These are phyloP conservation scores for Stichopus horrens DNA, from an alignment of 53 echinoderm and acorn worm species.

Conservation along the genomic window DNA sequence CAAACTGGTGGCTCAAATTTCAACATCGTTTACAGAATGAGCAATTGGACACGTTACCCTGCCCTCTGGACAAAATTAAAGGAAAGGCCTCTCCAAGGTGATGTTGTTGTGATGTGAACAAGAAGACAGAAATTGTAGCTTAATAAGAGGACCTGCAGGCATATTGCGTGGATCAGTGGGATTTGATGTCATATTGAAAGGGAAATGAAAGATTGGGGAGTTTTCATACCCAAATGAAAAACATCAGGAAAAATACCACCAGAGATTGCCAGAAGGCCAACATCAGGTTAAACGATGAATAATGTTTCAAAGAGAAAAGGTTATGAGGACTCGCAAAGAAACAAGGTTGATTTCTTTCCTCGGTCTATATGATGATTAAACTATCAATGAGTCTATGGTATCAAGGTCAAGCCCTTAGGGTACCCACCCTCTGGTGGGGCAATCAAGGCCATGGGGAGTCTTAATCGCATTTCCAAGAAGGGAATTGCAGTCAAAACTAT, in stretches of 20 bases:
- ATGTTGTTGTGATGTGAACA: conserved; percentile 35
- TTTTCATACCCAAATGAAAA: conserved; percentile 18
- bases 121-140: conserved; percentile 43
- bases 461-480: conserved; percentile 28
- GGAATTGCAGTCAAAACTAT: neutral
- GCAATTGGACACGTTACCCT: conserved; percentile 43
- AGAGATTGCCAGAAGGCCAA: conserved; percentile 34
- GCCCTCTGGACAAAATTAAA: conserved; percentile 43
- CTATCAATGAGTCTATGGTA: neutral
- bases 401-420: neutral
- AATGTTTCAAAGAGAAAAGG: conserved; percentile 12
- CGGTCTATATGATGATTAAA: neutral
- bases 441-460: neutral
- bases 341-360: conserved; percentile 10
- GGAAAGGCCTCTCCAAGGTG: conserved; percentile 45
- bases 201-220: conserved; percentile 33
- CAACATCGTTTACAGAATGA: conserved; percentile 38
- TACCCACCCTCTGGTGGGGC: neutral
- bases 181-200: conserved; percentile 42
- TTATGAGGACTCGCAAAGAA: neutral
- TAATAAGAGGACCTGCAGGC: conserved; percentile 35
- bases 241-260: neutral
- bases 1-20: conserved; percentile 29
- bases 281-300: conserved; percentile 38
- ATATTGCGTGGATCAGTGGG: conserved; percentile 29